phyloP scores from a whole-genome alignment of 2,888 invertebrate genomes.

The Dynastes tityus region DNA sequence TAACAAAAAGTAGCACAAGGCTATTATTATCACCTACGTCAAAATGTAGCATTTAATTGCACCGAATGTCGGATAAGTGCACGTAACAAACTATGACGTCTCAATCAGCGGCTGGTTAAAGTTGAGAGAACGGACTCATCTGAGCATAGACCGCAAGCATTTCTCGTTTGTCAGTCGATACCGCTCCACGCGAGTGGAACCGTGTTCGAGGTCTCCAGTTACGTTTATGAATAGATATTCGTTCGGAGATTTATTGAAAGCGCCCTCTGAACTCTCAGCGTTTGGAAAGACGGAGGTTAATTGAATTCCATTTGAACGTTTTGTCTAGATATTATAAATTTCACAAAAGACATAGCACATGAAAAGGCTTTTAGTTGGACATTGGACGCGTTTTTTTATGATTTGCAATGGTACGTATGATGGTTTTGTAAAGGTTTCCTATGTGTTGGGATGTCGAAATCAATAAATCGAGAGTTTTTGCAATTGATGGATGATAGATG shows the following conservation, averaged over 20 bases:
- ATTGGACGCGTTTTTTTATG: neutral
- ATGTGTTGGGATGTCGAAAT: too few relatives aligned
- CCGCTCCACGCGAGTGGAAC: neutral
- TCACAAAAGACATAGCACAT: constrained; percentile 9
- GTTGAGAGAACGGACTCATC: neutral
- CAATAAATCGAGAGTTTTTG: too few relatives aligned
- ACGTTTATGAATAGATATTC: constrained; percentile 19
- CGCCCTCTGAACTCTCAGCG: neutral
- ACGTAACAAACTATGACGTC: neutral
- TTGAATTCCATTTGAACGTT: constrained; percentile 19
- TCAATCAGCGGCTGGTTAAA: neutral
- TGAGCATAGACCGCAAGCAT: constrained; percentile 10
- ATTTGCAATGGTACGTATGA: neutral
- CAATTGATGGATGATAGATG: too few relatives aligned
- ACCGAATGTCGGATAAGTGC: neutral
- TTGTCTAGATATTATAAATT: constrained; percentile 21
- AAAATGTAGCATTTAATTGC: too few relatives aligned
- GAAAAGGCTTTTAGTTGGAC: constrained; percentile 18
- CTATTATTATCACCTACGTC: too few relatives aligned
- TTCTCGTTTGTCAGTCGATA: constrained; percentile 32
- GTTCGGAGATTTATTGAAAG: constrained; percentile 19
- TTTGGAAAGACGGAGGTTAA: constrained; percentile 8
- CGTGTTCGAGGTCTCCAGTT: neutral
- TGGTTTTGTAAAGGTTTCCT: too few relatives aligned
- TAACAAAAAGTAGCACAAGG: too few relatives aligned